Base-by-base conservation (phyloP, 2,888 invertebrate genomes). In the Hydroisotoma schaefferi region DNA sequence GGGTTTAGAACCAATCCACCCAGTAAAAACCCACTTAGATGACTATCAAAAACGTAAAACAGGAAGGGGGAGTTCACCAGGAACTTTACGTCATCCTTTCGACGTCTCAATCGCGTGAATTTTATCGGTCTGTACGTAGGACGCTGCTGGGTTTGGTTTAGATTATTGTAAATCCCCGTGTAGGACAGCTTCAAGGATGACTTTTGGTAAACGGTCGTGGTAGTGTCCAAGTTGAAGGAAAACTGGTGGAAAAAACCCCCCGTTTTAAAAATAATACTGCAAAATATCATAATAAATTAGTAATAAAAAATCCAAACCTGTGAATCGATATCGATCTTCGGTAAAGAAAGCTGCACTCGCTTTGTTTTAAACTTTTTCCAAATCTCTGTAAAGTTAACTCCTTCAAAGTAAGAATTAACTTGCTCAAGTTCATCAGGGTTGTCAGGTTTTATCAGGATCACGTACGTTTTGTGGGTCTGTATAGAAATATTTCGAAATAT, bases 31-130 rank as follows among this genome's bases (percentile, higher is more conserved):
- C 70, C 70, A 26, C 59, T 55, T 38, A 60, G 63, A 25, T 49
- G 58, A 23, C 48, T 61, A 38, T 70, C 70, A 47, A 65, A 72
- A 29, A 72, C 58, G 44, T 66, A 59, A 51, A 69, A 72, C 28
- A 68, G 58, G 47, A 69, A 72, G 2, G 72, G 72, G 25, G 57
- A 54, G 29, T 72, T 62, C 8, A 67, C 65, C 20, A 33, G 56
- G 44, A 67, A 61, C 18, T 61, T 51, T 23, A 59, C 57, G 55
- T 67, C 67, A 54, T 67, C 67, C 38, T 61, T 61, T 18, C 67
- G 43, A 5, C 67, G 61, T 18, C 67, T 61, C 2, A 67, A 55
- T 1, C 67, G 61, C n/a, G 63, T 61, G 40, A 67, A 61, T 25
- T 64, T 61, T 23, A 61, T 37, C 2, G 47, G 47, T 8, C 6